phyloP scores from a whole-genome alignment of 2,888 invertebrate species.

The Trachelus iudaicus region DNA sequence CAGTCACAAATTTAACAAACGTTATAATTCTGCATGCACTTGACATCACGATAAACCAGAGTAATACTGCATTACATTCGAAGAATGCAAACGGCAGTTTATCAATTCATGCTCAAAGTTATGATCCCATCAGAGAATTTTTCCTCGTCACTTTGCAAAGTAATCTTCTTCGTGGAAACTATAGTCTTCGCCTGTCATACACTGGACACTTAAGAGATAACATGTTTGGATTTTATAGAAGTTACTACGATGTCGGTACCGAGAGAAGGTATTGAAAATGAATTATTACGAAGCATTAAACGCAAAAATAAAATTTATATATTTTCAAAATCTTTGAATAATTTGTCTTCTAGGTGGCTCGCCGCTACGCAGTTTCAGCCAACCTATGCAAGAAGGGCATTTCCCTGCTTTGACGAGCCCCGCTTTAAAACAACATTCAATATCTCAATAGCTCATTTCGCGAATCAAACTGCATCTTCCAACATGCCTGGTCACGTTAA shows the following conservation, averaged over 20 bases:
- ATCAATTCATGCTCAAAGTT: neutral
- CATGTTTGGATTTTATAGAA: neutral
- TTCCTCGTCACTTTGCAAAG: neutral
- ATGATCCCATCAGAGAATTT: neutral
- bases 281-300: neutral
- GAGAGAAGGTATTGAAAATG: neutral
- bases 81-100: neutral
- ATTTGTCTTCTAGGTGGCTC: constrained; percentile 72
- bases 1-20: neutral
- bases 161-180: neutral
- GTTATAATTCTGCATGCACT: neutral
- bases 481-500: neutral
- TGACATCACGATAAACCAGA: neutral
- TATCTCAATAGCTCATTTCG: constrained; percentile 72
- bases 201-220: neutral
- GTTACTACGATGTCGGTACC: neutral
- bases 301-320: neutral
- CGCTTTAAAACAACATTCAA: constrained; percentile 81
- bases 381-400: constrained; percentile 81
- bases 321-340: neutral
- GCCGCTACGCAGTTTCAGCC: constrained; percentile 85
- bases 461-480: constrained; percentile 36
- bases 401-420: constrained; percentile 91
- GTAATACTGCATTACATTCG: constrained; percentile 56
- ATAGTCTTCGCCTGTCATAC: neutral